Base-by-base conservation (phyloP, 2,797 vertebrate genomes). In the Ataeniobius toweri region DNA sequence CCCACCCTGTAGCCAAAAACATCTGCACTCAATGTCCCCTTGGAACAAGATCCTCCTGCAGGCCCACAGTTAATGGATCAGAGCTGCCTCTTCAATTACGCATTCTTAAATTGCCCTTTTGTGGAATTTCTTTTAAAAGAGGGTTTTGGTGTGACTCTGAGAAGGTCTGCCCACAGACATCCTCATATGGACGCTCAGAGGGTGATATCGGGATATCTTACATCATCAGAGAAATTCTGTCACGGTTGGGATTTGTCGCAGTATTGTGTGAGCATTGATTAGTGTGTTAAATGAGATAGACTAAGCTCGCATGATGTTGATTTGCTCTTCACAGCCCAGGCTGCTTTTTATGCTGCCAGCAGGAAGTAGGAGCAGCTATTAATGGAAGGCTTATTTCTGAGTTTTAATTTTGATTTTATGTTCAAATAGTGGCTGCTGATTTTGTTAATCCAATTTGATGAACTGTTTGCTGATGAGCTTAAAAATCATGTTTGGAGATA, bases 331-430 rank as follows among this genome's bases (percentile, higher is more conserved):
- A 69, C 41, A 69, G 41, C 67, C 41, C 24, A 69, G 41, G 41
- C 67, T 69, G 24, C 67, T 69, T 26, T 26, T 46, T 26, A 46
- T 69, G 67, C 24, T 46, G 67, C 67, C 67, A 69, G 67, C 41
- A 69, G 22, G 67, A 69, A 46, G 67, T 69, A 41, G 41, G 24
- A 69, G 67, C 67, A 69, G 12, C 67, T 69, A 69, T 69, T 69
- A 69, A 69, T 69, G 67, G 41, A 12, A 69, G 41, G 24, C 67
- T n/a, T 46, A 44, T 69, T 69, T 69, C 67, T 6, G 41, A 69
- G 67, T 46, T 69, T 68, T 69, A n/a, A 69, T 72, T 72, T 46
- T 72, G 28, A 72, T 72, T 72, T 72, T 72, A 72, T 26, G 28
- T 55, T 72, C 50, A 72, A 72, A 55, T 48, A 72, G 50, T 69